These are phyloP conservation scores for Pogonocherus hispidulus DNA, from an alignment of 2,888 invertebrate genomes.

Conservation along the genomic window DNA sequence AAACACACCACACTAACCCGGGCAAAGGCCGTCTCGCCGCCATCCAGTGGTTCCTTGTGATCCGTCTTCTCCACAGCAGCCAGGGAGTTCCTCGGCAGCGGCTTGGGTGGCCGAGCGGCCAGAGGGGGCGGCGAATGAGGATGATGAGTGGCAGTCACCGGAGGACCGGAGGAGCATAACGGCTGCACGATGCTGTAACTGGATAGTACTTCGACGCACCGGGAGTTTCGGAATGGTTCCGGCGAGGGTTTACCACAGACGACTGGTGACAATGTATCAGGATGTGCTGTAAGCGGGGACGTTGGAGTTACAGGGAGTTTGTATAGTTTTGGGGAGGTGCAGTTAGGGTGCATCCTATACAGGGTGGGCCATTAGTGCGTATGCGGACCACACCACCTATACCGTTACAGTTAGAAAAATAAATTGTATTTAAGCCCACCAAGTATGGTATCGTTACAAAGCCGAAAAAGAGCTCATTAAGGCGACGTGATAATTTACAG, in stretches of 20 bases:
- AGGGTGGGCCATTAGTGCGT: too few species aligned
- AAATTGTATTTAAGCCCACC: too few species aligned
- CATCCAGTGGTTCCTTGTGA: constrained; percentile 17
- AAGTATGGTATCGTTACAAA: too few species aligned
- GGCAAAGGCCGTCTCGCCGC: background rate
- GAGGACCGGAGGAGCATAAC: constrained; percentile 49
- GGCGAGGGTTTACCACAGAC: constrained; percentile 25
- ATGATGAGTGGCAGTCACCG: constrained; percentile 39
- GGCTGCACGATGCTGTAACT: constrained; percentile 51
- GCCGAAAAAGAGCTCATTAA: too few species aligned
- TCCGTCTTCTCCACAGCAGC: constrained; percentile 28
- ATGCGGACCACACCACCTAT: too few species aligned
- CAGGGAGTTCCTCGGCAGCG: constrained; percentile 45
- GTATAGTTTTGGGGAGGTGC: too few species aligned
- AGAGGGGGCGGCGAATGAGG: constrained; percentile 42
- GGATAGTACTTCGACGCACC: constrained; percentile 51
- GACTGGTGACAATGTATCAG: background rate
- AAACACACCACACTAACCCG: constrained; percentile 41
- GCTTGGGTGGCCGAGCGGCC: constrained; percentile 45
- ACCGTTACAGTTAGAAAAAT: too few species aligned
- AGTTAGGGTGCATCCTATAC: background rate
- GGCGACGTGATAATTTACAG: too few species aligned
- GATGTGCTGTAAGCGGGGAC: constrained; percentile 1
- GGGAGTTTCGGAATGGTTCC: constrained; percentile 48
- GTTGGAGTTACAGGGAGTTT: constrained; percentile 14